A percentile compares a stretch with the other conserved stretches of the same genome.
Conservation (phyloP, 2,888 invertebrate species). For the Periphyllus acericola region DNA sequence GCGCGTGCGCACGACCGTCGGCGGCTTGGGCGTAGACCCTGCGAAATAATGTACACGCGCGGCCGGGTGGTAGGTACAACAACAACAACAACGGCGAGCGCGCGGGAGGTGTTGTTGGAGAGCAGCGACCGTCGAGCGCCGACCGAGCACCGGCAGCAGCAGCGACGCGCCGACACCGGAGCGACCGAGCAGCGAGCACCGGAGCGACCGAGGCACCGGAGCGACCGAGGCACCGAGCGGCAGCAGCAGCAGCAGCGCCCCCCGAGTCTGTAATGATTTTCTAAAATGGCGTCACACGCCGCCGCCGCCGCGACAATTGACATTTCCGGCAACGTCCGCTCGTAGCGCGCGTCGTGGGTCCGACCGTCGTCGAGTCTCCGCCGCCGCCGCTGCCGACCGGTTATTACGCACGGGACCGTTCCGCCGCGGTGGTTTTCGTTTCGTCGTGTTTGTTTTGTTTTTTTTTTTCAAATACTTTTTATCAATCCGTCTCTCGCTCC, state of each 20-base stretch:
- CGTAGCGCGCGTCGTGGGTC: conserved; percentile 23
- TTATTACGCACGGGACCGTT: neutral
- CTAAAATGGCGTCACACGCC: conserved; percentile 61
- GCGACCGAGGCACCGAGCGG: conserved; percentile 15
- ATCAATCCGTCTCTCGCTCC: neutral
- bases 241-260: conserved; percentile 27
- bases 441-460: neutral
- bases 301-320: conserved; percentile 58
- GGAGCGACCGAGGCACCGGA: conserved; percentile 2
- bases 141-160: neutral
- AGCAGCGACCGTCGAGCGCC: neutral
- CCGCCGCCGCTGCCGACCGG: conserved; percentile 15
- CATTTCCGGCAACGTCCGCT: conserved; percentile 60
- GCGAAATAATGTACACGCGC: neutral
- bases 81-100: neutral
- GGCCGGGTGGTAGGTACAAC: neutral
- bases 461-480: neutral
- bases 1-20: neutral
- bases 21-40: neutral
- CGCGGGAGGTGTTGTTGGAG: no score
- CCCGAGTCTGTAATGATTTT: conserved; percentile 58
- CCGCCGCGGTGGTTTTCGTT: neutral
- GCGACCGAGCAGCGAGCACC: neutral
- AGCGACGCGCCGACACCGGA: neutral
- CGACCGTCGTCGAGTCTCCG: conserved; percentile 7